Conservation (phyloP, 2,888 invertebrate genomes). For the Oegoconia quadripuncta region DNA sequence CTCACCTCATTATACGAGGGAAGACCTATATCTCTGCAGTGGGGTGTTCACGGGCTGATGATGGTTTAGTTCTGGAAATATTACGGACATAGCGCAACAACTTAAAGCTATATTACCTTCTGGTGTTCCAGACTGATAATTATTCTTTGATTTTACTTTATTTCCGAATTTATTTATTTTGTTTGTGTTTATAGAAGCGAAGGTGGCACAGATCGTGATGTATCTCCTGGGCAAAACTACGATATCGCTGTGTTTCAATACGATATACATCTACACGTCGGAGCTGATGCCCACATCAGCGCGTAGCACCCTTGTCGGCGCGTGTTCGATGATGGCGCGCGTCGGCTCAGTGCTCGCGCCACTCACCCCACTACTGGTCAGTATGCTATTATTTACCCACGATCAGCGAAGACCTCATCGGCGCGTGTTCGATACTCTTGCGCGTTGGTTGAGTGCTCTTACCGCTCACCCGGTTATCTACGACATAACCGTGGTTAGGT, state of each 20-base stretch:
- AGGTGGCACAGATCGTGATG: conserved; percentile 16
- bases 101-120: neutral
- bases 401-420: too few relatives aligned
- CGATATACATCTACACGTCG: conserved; percentile 80
- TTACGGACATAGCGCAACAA: neutral
- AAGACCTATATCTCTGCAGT: too few relatives aligned
- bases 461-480: too few relatives aligned
- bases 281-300: conserved; percentile 82
- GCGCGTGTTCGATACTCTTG: too few relatives aligned
- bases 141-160: neutral
- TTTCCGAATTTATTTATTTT: too few relatives aligned
- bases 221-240: conserved; percentile 76
- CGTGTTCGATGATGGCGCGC: conserved; percentile 81
- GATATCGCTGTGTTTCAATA: conserved; percentile 79
- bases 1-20: too few relatives aligned
- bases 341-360: conserved; percentile 81
- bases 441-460: too few relatives aligned
- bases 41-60: too few relatives aligned
- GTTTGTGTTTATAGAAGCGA: conserved; percentile 2
- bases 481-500: too few relatives aligned
- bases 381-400: conserved; percentile 17
- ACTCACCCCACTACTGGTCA: conserved; percentile 81
- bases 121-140: neutral
- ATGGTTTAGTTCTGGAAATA: too few relatives aligned
- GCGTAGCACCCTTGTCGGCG: conserved; percentile 76